phyloP scores from a whole-genome alignment of 2,113 vertebrate species.

The Crotalus helleri region DNA sequence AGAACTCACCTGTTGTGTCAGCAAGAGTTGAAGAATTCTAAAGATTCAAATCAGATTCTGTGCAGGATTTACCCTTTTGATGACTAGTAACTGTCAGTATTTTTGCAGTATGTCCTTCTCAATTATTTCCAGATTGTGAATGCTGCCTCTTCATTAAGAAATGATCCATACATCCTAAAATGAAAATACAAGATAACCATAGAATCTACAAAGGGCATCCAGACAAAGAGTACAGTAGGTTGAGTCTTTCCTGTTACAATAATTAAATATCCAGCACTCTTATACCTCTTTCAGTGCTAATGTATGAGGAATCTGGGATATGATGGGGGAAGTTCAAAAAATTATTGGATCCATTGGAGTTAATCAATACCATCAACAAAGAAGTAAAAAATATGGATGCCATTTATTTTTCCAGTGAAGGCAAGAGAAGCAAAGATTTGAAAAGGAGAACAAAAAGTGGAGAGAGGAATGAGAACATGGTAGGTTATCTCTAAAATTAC shows the following conservation, averaged over 20 bases:
- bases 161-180: neutral
- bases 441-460: neutral
- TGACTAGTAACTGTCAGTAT: slow-evolving; percentile 32
- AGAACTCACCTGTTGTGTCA: slow-evolving; percentile 55
- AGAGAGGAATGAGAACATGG: neutral
- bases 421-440: neutral
- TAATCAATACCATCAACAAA: neutral
- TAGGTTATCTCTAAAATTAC: neutral
- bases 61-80: slow-evolving; percentile 17
- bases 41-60: slow-evolving; percentile 51
- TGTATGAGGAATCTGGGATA: neutral
- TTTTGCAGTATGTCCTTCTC: neutral
- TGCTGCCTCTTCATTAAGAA: neutral
- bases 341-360: neutral
- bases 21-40: slow-evolving; percentile 48
- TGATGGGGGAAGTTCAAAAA: neutral
- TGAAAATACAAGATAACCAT: neutral
- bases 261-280: neutral
- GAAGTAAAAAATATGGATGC: neutral
- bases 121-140: slow-evolving; percentile 44
- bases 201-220: neutral
- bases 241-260: neutral
- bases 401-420: neutral
- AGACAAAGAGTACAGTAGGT: neutral
- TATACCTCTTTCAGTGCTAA: neutral